phyloP scores from a whole-genome alignment of 2,888 invertebrate species.

The Tinea semifulvella region DNA sequence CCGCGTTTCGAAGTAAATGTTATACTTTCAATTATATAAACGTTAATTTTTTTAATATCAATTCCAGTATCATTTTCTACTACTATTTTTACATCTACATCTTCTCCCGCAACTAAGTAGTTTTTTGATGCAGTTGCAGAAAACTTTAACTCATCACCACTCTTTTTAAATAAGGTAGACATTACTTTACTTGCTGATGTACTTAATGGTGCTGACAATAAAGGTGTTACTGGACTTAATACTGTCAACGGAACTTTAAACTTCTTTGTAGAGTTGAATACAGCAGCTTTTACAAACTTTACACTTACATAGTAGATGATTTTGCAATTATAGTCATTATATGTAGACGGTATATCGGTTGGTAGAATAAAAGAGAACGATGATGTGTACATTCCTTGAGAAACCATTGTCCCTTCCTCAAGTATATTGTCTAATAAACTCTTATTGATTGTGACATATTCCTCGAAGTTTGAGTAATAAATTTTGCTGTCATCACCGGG shows the following conservation, averaged over 20 bases:
- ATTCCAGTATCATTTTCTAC: conserved; percentile 1
- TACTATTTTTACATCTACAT: neutral
- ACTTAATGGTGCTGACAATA: neutral
- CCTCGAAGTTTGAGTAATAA: neutral
- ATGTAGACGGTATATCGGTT: conserved; percentile 5
- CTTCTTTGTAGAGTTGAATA: conserved; percentile 10
- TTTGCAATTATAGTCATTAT: neutral
- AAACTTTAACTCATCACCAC: neutral
- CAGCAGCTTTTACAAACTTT: neutral
- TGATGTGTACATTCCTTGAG: neutral
- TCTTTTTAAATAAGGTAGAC: neutral
- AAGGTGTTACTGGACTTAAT: neutral
- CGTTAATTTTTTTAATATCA: neutral
- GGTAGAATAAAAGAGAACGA: conserved; percentile 2
- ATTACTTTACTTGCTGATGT: neutral
- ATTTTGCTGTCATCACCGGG: neutral
- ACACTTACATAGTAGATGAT: conserved; percentile 8
- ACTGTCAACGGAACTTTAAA: neutral
- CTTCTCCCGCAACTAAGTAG: conserved; percentile 3
- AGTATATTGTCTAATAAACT: neutral
- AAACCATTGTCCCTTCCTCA: neutral
- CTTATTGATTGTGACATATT: neutral
- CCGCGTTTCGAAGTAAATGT: neutral
- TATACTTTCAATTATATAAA: neutral
- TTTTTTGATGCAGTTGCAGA: neutral